Evolutionary conservation across 2,888 invertebrate species (phyloP).

Genomic region (Acronicta aceris): DNA sequence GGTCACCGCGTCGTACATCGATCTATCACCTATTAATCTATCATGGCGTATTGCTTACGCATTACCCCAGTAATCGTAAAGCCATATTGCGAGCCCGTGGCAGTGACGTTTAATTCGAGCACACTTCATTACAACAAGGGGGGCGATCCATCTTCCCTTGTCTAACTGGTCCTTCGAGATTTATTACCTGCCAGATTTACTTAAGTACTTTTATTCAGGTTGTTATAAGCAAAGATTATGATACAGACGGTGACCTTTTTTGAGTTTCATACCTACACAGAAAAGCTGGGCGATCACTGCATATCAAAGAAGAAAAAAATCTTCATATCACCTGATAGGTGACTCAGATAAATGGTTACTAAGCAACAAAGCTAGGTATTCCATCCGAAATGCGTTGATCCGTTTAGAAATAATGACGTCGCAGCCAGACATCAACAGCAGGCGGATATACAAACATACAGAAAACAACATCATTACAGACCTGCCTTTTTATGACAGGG

Average conservation of each 20-base stretch:
- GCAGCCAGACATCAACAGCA: too few relatives aligned
- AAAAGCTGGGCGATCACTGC: too few relatives aligned
- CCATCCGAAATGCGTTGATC: too few relatives aligned
- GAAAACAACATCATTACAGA: too few relatives aligned
- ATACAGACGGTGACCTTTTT: slow-evolving; percentile 11
- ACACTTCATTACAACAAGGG: slow-evolving; percentile 55
- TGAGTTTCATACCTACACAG: slow-evolving; percentile 19
- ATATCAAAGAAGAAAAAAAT: too few relatives aligned
- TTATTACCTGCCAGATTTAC: slow-evolving; percentile 72
- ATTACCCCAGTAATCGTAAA: not conserved
- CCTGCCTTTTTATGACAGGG: too few relatives aligned
- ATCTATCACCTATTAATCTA: not conserved
- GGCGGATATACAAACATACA: too few relatives aligned
- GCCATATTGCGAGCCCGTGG: not conserved
- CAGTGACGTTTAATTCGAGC: slow-evolving; percentile 39
- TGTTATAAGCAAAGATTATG: slow-evolving; percentile 60
- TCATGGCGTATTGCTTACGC: not conserved
- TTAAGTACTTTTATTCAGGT: slow-evolving; percentile 68
- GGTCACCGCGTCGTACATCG: not conserved
- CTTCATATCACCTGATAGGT: too few relatives aligned
- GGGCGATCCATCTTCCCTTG: slow-evolving; percentile 64
- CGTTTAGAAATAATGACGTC: too few relatives aligned
- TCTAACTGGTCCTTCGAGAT: slow-evolving; percentile 63
- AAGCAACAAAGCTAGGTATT: too few relatives aligned
- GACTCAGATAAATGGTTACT: too few relatives aligned